Conservation (phyloP, 2,888 invertebrate genomes). For the Julus scandinavius region DNA sequence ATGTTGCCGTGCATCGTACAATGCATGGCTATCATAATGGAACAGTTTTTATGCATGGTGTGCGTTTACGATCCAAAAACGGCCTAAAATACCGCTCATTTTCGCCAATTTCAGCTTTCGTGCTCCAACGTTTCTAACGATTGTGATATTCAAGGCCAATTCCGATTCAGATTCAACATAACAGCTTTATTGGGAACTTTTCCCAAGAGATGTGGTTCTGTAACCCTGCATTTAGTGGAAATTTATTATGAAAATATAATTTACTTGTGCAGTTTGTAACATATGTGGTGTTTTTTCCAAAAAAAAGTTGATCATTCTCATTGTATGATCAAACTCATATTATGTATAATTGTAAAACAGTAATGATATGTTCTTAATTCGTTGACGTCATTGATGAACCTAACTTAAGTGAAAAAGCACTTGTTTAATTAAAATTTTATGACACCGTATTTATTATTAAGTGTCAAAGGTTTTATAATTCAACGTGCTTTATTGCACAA, state of each 20-base stretch:
- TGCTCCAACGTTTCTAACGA: neutral
- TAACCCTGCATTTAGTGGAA: neutral
- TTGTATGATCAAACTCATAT: too few species aligned
- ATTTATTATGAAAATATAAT: neutral
- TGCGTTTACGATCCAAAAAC: slow-evolving; percentile 6
- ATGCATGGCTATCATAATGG: neutral
- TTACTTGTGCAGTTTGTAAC: too few species aligned
- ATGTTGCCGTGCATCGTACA: neutral
- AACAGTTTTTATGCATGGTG: neutral
- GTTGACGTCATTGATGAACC: neutral
- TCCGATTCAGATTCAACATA: neutral
- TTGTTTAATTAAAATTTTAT: neutral
- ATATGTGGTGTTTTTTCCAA: too few species aligned
- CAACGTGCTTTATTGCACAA: neutral
- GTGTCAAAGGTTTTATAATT: neutral
- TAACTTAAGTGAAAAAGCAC: neutral
- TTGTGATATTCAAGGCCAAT: neutral
- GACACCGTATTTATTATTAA: neutral
- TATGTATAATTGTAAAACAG: neutral
- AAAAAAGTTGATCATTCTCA: too few species aligned
- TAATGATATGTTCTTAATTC: neutral
- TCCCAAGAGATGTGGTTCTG: neutral
- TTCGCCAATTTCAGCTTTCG: neutral
- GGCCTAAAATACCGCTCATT: neutral
- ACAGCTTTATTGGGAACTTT: neutral